Conservation (phyloP, 2,113 vertebrate species). For the Chroicocephalus ridibundus region DNA sequence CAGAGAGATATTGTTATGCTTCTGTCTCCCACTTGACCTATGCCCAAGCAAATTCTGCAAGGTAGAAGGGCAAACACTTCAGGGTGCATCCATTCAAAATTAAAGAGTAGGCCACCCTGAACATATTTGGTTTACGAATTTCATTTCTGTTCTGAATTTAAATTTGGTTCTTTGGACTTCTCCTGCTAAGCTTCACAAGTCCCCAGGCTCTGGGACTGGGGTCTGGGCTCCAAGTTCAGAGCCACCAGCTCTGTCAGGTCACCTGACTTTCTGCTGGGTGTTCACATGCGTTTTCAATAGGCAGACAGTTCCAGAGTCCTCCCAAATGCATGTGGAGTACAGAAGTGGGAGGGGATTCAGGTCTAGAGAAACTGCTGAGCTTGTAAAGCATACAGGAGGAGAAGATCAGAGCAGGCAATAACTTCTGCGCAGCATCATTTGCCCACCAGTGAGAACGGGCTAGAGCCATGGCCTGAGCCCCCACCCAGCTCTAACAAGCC, state of each 20-base stretch:
- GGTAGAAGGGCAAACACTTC: neutral
- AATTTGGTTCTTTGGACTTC: neutral
- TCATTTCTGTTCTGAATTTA: neutral
- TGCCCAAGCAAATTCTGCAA: neutral
- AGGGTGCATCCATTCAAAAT: neutral
- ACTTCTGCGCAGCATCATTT: neutral
- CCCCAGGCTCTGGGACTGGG: neutral
- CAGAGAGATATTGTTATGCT: neutral
- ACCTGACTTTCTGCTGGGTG: neutral
- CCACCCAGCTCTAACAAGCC: neutral
- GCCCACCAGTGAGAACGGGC: neutral
- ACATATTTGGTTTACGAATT: neutral
- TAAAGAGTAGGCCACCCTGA: neutral
- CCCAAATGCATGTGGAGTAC: rapidly evolving
- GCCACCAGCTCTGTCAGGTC: neutral
- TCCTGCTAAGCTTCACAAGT: neutral
- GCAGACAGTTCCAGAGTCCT: neutral
- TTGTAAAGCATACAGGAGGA: neutral
- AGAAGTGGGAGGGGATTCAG: neutral
- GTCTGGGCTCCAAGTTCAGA: neutral
- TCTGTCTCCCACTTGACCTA: neutral
- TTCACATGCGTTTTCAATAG: neutral
- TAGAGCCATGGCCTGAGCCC: neutral
- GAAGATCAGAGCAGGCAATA: neutral
- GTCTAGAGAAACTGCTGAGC: neutral